Conservation (phyloP, 2,888 invertebrate genomes). For the Dysmachus trigonus region DNA sequence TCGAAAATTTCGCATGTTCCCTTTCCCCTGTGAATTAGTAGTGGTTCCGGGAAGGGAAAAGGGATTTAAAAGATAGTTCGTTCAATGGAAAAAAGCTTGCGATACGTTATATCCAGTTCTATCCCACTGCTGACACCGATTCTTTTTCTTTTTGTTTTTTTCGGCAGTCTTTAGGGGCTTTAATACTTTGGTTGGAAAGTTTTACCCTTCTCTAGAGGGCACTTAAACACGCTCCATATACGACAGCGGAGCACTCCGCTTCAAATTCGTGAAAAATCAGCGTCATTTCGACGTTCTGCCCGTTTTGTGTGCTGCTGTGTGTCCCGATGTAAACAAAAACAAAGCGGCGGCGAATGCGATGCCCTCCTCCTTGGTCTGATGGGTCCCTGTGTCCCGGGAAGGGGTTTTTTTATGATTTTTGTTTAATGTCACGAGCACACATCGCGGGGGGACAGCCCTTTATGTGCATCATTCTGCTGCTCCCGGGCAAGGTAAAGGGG, state of each 20-base stretch:
- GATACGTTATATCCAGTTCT: background rate
- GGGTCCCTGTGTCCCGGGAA: background rate
- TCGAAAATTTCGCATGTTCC: background rate
- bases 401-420: background rate
- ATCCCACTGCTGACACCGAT: background rate
- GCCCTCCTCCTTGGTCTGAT: background rate
- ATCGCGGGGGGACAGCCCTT: too few species aligned
- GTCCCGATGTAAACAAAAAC: constrained; percentile 20
- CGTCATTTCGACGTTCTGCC: background rate
- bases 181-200: background rate
- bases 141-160: background rate
- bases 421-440: background rate
- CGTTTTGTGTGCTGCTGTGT: background rate
- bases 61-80: background rate
- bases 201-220: background rate
- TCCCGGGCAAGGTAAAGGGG: background rate
- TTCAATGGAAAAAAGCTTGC: background rate
- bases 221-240: constrained; percentile 13
- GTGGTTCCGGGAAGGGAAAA: background rate
- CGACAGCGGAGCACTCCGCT: background rate
- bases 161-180: background rate
- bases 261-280: constrained; percentile 4
- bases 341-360: background rate
- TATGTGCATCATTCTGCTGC: constrained; percentile 5
- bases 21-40: too few species aligned